Conservation (phyloP, 2,797 vertebrate genomes). For the Pangasius krempfi region DNA sequence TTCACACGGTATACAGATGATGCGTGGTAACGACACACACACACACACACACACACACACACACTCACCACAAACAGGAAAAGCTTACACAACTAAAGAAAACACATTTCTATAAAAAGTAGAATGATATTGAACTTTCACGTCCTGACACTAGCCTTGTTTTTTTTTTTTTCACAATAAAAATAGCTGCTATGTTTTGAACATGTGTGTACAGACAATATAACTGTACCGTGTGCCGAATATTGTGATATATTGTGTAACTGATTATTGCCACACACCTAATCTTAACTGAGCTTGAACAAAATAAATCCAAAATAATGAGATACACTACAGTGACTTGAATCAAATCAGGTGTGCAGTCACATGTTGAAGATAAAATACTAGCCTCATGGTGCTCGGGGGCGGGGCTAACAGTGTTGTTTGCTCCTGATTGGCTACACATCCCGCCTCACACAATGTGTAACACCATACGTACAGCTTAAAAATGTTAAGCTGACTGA, state of each 20-base stretch:
- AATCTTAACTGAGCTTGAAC: too few species aligned
- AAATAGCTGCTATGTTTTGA: background rate
- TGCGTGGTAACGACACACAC: background rate
- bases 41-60: conserved; percentile 8
- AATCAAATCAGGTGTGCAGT: too few species aligned
- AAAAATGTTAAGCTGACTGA: background rate
- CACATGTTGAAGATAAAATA: too few species aligned
- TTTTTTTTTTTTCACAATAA: background rate
- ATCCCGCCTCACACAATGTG: background rate
- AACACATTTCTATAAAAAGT: background rate
- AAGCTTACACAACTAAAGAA: background rate
- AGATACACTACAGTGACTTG: too few species aligned
- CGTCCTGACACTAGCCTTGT: background rate
- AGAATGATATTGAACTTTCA: background rate
- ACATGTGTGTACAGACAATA: background rate
- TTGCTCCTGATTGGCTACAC: background rate
- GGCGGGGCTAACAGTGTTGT: background rate
- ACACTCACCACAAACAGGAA: conserved; percentile 10
- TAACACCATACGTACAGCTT: too few species aligned
- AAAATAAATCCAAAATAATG: too few species aligned
- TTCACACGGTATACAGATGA: conserved; percentile 16
- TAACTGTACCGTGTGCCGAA: too few species aligned
- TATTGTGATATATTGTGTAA: too few species aligned
- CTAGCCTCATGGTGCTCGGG: background rate
- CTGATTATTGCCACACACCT: too few species aligned